Conservation (phyloP, 2,888 invertebrate genomes). For the Campaea margaritaria region DNA sequence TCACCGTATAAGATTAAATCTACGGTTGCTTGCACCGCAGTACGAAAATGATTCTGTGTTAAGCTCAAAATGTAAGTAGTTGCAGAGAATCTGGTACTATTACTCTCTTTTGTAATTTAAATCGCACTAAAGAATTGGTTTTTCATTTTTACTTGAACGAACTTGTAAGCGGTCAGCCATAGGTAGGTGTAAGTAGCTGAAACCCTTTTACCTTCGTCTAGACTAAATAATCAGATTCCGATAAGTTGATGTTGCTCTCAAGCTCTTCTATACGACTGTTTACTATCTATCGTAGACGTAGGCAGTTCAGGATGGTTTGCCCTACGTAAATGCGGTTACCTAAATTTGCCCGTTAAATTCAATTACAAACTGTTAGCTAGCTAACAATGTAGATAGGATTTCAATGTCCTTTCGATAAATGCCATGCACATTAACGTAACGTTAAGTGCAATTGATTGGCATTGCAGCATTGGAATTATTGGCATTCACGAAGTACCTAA, state of each 20-base stretch:
- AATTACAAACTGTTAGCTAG: conserved; percentile 5
- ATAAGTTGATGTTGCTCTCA: neutral
- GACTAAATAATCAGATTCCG: no score
- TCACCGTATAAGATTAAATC: conserved; percentile 26
- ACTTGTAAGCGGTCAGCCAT: no score
- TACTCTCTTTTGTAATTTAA: no score
- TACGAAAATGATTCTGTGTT: conserved; percentile 16
- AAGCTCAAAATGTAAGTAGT: conserved; percentile 9
- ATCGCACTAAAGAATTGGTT: no score
- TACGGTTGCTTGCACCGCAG: conserved; percentile 13
- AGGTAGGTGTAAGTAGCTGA: no score
- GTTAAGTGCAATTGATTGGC: no score
- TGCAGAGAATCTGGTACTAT: neutral
- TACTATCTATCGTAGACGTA: neutral
- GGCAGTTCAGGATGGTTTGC: conserved; percentile 9
- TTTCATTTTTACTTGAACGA: no score
- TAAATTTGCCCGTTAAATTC: conserved; percentile 9
- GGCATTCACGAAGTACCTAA: no score
- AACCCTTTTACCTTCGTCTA: no score
- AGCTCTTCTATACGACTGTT: neutral
- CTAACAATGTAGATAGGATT: conserved; percentile 14
- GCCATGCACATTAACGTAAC: no score
- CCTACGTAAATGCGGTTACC: conserved; percentile 8
- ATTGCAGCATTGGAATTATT: no score
- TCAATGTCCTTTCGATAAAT: conserved; percentile 16